Percentiles rank a stretch among this genome's conserved stretches.
Evolutionary conservation across 2,888 invertebrate species (phyloP).

Genomic region (Caradrina clavipalpis): DNA sequence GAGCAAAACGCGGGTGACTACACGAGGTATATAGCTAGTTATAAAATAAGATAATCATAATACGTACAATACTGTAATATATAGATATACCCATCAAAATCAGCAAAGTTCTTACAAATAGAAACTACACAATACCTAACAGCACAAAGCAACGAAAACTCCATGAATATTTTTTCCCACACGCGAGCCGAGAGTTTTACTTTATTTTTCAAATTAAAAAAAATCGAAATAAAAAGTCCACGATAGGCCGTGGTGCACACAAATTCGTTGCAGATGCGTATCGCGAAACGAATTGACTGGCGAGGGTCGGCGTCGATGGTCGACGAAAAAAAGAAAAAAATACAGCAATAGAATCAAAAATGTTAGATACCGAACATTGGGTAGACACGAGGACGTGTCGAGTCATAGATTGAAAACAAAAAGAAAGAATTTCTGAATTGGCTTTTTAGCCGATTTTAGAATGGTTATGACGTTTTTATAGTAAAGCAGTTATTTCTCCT

Average conservation of each 20-base stretch:
- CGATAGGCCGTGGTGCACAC: conserved; percentile 64
- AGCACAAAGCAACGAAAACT: conserved; percentile 48
- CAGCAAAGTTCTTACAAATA: conserved; percentile 12
- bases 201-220: conserved; percentile 53
- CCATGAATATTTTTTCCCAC: conserved; percentile 63
- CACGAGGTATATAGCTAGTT: no score
- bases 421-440: conserved; percentile 6
- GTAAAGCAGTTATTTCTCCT: no score
- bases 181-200: conserved; percentile 24
- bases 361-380: conserved; percentile 68
- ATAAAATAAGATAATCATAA: no score
- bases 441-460: background rate
- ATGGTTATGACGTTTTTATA: background rate
- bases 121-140: conserved; percentile 24
- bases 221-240: conserved; percentile 45
- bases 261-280: conserved; percentile 75
- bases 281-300: conserved; percentile 80
- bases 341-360: conserved; percentile 71
- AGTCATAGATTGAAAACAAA: conserved; percentile 46
- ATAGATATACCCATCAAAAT: no score
- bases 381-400: conserved; percentile 54
- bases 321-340: conserved; percentile 63
- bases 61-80: no score
- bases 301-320: conserved; percentile 68
- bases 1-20: no score